A percentile compares a stretch with the other conserved stretches of the same genome.
These are phyloP conservation scores for Mesitornis unicolor DNA, from an alignment of 2,113 vertebrate species.

Conservation along the genomic window DNA sequence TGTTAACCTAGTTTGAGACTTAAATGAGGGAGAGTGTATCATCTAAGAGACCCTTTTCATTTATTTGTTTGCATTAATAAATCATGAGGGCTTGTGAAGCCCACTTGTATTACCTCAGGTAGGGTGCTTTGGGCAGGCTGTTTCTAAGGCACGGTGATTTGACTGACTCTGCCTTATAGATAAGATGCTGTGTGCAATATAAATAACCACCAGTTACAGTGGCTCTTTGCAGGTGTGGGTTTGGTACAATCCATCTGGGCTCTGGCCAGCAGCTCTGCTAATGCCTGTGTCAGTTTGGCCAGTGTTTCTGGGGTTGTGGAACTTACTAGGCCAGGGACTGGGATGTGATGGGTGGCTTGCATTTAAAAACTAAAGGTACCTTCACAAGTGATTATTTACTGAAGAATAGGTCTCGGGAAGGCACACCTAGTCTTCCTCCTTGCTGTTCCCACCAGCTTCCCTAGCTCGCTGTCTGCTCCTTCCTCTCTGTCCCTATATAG, in stretches of 20 bases:
- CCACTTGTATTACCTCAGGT: accelerated
- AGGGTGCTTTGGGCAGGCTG: neutral
- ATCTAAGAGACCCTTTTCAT: neutral
- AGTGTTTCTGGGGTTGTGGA: neutral
- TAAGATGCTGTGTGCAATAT: neutral
- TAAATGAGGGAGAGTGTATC: neutral
- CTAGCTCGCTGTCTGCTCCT: neutral
- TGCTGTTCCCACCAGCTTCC: neutral
- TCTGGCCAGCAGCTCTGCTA: neutral
- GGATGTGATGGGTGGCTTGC: neutral
- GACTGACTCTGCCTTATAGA: neutral
- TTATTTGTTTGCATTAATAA: neutral
- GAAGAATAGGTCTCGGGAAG: neutral
- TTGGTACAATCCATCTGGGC: neutral
- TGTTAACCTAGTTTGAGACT: neutral
- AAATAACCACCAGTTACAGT: neutral
- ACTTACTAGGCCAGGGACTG: neutral
- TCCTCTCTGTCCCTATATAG: neutral
- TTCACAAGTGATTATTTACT: neutral
- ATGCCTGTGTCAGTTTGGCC: neutral
- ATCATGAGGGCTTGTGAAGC: neutral
- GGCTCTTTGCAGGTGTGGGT: neutral
- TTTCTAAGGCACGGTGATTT: neutral
- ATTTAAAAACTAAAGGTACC: neutral
- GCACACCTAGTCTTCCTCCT: neutral